These are phyloP conservation scores for Muscidifurax raptorellus DNA, from an alignment of 1,140 invertebrate genomes.

Conservation along the genomic window DNA sequence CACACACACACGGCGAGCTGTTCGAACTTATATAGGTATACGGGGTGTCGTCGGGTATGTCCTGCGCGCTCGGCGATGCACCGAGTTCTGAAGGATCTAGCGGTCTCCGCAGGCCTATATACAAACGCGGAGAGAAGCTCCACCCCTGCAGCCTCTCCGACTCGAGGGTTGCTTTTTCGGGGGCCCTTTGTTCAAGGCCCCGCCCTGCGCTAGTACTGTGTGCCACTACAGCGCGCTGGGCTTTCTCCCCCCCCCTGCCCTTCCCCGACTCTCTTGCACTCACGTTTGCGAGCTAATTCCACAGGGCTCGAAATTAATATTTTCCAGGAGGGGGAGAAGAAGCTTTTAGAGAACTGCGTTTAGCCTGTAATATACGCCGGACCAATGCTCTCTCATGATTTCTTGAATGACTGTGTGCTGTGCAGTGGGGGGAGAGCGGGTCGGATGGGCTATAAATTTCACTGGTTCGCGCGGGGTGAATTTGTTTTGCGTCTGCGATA, in stretches of 20 bases:
- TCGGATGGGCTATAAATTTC: background rate
- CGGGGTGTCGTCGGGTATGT: constrained; percentile 8
- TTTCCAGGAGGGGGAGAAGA: constrained; percentile 26
- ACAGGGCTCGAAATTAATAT: constrained; percentile 67
- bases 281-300: constrained; percentile 71
- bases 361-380: background rate
- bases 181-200: constrained; percentile 66
- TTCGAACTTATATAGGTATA: background rate
- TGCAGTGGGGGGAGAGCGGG: background rate
- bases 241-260: no score
- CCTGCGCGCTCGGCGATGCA: constrained; percentile 55
- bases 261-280: no score
- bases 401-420: constrained; percentile 15
- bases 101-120: constrained; percentile 59
- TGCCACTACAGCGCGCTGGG: background rate
- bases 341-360: constrained; percentile 21
- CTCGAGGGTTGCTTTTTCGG: constrained; percentile 70
- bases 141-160: constrained; percentile 57
- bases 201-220: constrained; percentile 31
- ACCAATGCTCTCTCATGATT: constrained; percentile 41
- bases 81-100: constrained; percentile 61
- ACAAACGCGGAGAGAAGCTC: constrained; percentile 61
- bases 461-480: background rate
- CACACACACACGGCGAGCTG: background rate
- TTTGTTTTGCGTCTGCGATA: background rate